Conservation (phyloP, 1,140 invertebrate genomes). For the Oryzaephilus surinamensis region DNA sequence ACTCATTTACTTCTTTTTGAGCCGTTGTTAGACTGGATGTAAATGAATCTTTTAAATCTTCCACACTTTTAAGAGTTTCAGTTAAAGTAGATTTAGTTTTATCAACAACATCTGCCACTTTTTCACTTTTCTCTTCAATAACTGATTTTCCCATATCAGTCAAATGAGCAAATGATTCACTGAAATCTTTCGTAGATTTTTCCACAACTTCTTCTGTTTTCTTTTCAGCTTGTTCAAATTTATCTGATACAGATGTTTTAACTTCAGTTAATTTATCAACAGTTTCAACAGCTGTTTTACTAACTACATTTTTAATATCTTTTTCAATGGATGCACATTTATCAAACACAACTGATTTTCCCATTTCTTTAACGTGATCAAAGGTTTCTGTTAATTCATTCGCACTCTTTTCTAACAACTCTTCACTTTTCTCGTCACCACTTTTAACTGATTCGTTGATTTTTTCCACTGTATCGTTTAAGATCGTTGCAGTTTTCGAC, state of each 20-base stretch:
- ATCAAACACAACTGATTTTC: too few relatives aligned
- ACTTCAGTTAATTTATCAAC: not conserved
- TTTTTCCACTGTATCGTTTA: not conserved
- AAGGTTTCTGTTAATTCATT: not conserved
- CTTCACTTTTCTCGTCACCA: not conserved
- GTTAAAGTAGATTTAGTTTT: too few relatives aligned
- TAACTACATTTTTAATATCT: not conserved
- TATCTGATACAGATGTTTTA: not conserved
- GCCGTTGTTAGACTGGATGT: too few relatives aligned
- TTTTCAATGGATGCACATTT: too few relatives aligned
- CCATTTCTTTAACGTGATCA: too few relatives aligned
- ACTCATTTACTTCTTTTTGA: too few relatives aligned
- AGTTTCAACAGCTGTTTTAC: not conserved
- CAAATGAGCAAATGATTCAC: not conserved
- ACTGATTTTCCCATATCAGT: not conserved
- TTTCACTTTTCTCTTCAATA: not conserved
- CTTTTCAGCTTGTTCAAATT: constrained; percentile 6
- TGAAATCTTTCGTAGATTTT: constrained; percentile 4
- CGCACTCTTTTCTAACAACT: not conserved
- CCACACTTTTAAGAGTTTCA: not conserved
- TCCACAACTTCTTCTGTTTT: constrained; percentile 4
- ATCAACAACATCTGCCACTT: not conserved
- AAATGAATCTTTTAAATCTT: too few relatives aligned
- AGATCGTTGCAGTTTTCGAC: not conserved
- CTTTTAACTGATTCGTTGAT: not conserved